Evolutionary conservation across 1,140 invertebrate species (phyloP), one percentile per base, ranked within the genome.

Genomic region (Drosophila miranda): DNA sequence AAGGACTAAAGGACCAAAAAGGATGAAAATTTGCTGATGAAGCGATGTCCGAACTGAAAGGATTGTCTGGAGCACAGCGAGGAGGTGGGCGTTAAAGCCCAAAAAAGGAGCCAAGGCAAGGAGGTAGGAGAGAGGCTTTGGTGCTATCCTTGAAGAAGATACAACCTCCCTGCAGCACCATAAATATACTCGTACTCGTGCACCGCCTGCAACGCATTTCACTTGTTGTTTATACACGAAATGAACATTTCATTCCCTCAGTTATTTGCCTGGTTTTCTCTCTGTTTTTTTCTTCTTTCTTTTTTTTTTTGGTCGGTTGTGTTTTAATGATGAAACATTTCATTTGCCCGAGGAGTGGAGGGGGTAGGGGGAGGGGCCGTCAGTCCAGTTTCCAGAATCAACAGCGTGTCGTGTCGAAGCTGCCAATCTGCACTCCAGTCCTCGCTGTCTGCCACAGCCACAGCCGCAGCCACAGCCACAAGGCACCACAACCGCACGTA

Each of bases 321-420:
- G 63, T 66, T 78, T 61, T 73, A 64, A 76, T 72, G 73, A 81
- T 57, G 62, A 75, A 78, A 73, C 80, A 38, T 38, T 38, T 38
- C 34, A 38, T 38, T 38, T 38, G 34, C 34, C 11, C 34, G 71
- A 70, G 60, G 62, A 68, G 70, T 83, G 71, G 2, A 2, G 23
- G 23, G 23, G 2, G 23, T 23, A 16, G 23, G 23, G 23, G 23
- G 4, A 4, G 23, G 4, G 23, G 4, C 73, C 63, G 78, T 80
- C 78, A 75, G 78, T 82, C 75, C 79, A 83, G 78, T 82, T 82
- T 82, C 75, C 34, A 64, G 62, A 80, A 63, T 71, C 61, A 68
- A 68, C 64, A 67, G 64, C 64, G 64, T 38, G 34, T 38, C 34
- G 34, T 38, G 34, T 34, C 68, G 64, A 68, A 68, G 64, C 64